Evolutionary conservation across 2,797 vertebrate species (phyloP).

Genomic region (Smutsia temminckii): DNA sequence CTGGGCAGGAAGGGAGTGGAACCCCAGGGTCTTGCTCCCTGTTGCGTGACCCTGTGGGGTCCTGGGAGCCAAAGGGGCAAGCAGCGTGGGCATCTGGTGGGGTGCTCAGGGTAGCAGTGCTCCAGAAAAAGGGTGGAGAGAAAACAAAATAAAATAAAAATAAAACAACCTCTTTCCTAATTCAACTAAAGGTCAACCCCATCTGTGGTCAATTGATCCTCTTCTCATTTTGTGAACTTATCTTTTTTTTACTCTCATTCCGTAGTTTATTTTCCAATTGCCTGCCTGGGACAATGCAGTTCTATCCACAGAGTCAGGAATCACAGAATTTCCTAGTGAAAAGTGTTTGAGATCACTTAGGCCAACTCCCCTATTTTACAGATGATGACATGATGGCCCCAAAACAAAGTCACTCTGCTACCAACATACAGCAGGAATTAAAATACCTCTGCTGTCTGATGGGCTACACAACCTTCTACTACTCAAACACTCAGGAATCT

Average conservation of each 20-base stretch:
- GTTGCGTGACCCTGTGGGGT: background rate
- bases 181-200: background rate
- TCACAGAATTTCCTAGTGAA: background rate
- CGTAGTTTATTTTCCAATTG: conserved; percentile 31
- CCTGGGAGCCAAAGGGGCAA: rapidly evolving
- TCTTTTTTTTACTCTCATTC: conserved; percentile 3
- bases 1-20: rapidly evolving
- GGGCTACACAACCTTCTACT: background rate
- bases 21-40: background rate
- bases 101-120: background rate
- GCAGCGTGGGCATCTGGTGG: background rate
- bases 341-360: background rate
- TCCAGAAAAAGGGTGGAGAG: background rate
- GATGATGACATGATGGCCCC: background rate
- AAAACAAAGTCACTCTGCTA: background rate
- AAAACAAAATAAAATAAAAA: conserved; percentile 22
- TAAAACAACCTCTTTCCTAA: background rate
- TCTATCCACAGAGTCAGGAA: background rate
- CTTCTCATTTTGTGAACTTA: background rate
- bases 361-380: background rate
- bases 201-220: background rate
- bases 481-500: background rate
- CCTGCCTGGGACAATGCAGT: background rate
- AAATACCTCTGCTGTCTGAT: background rate
- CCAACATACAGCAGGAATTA: background rate